Base-by-base conservation (phyloP, 2,888 invertebrate species). In the Aspidapion aeneum region DNA sequence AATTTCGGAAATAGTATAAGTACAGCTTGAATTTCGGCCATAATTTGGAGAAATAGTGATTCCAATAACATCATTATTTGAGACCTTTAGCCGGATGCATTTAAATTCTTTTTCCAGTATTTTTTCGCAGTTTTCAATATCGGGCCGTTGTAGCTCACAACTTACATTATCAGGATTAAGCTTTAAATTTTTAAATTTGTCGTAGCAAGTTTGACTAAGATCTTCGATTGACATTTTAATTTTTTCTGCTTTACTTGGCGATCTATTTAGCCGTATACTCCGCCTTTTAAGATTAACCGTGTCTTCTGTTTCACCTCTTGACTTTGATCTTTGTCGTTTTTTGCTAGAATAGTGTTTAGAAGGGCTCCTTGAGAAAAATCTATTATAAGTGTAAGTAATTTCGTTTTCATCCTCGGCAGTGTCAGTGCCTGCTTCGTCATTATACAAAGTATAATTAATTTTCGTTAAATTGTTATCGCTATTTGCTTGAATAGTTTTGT, bases 1-100 rank as follows among this genome's bases (percentile, higher is more conserved):
- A 67, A 86, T 82, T 60, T 79, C 78, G 5, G 81, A 79, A 60
- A 85, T 81, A 65, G 82, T 74, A 69, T 83, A 85, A 67, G 79
- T 75, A 16, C 74, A 71, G 19, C 69, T 65, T 20, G 70, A 55
- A n/a, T 66, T 68, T 49, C 59, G 66, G 21, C 70, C 68, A 62
- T 66, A 66, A 54, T 71, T 70, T 3, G 71, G 70, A 19, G 70
- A 73, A 55, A 78, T 74, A 61, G 70, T 72, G 17, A 78, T 67
- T 5, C 77, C 77, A 35, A 73, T 49, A 22, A 63, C 60, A 62
- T 76, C 74, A 22, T 70, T 62, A 18, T 69, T 60, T 18, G 65
- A 66, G 49, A 74, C 62, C 67, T 69, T 72, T 22, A 77, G 67
- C 60, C 71, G 70, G 1, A 79, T 73, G 65, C 75, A 76, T 70